Evolutionary conservation across 1,140 invertebrate species (phyloP).

Genomic region (Drosophila teissieri): DNA sequence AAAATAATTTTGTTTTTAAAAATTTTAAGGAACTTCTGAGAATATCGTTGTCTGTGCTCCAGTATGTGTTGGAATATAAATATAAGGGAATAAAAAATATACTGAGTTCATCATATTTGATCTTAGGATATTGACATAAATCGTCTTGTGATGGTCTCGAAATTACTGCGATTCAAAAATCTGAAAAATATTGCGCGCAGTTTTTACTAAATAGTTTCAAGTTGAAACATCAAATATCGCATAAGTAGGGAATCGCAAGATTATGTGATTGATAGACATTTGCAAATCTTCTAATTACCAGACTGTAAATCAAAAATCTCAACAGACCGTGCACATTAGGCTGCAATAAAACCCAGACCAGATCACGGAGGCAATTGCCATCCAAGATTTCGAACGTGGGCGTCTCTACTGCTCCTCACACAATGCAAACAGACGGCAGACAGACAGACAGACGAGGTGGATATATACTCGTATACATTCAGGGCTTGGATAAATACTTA

Average conservation of each 20-base stretch:
- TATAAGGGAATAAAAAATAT: no score
- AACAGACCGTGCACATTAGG: slow-evolving; percentile 1
- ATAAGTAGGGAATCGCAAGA: slow-evolving; percentile 6
- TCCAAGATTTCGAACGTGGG: slow-evolving; percentile 24
- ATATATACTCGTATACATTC: background rate
- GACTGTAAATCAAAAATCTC: slow-evolving; percentile 33
- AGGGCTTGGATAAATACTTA: slow-evolving; percentile 23
- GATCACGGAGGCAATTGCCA: slow-evolving; percentile 19
- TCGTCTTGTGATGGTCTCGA: no score
- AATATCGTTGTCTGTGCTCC: no score
- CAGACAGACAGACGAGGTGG: slow-evolving; percentile 1
- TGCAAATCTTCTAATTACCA: slow-evolving; percentile 16
- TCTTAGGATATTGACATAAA: no score
- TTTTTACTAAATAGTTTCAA: slow-evolving; percentile 12
- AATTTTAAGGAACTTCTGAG: no score
- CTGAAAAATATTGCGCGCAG: background rate
- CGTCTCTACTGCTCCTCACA: slow-evolving; percentile 6
- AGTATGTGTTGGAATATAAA: no score
- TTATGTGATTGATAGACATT: slow-evolving; percentile 23
- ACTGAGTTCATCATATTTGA: no score
- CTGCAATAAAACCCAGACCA: slow-evolving; percentile 23
- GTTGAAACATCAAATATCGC: background rate
- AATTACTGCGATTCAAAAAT: background rate
- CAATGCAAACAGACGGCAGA: slow-evolving; percentile 26
- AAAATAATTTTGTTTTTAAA: no score